These are phyloP conservation scores for Triplophysa bombifrons DNA, from an alignment of 2,797 vertebrate species.

Conservation along the genomic window DNA sequence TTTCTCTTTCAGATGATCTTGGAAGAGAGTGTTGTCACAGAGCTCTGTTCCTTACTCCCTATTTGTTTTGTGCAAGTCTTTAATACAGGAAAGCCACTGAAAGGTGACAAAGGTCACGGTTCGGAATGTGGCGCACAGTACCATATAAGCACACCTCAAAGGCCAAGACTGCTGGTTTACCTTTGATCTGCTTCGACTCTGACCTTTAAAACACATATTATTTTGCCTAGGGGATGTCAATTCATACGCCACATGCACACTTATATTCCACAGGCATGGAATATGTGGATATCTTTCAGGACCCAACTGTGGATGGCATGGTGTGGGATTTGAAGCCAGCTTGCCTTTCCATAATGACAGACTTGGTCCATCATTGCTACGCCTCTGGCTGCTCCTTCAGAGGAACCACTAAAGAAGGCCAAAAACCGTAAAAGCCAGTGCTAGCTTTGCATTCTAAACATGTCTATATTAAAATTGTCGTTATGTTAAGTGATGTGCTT, in stretches of 20 bases:
- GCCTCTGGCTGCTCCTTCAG: constrained; percentile 39
- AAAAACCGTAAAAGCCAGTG: constrained; percentile 24
- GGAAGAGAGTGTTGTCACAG: background rate
- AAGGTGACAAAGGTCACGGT: constrained; percentile 54
- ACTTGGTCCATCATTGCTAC: constrained; percentile 33
- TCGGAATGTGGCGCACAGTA: constrained; percentile 40
- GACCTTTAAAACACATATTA: constrained; percentile 50
- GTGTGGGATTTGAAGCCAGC: constrained; percentile 19
- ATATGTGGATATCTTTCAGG: constrained; percentile 21
- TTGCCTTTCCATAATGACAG: constrained; percentile 49
- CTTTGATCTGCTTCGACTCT: constrained; percentile 46
- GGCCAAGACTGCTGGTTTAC: constrained; percentile 43
- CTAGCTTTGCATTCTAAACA: constrained; percentile 42
- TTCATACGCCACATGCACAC: constrained; percentile 23
- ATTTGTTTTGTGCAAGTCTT: constrained; percentile 49
- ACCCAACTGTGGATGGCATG: constrained; percentile 10
- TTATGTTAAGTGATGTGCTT: constrained; percentile 57
- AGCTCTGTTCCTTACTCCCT: constrained; percentile 16
- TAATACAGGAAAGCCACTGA: constrained; percentile 33
- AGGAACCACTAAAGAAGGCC: constrained; percentile 17
- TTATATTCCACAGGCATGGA: constrained; percentile 11
- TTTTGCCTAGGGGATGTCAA: constrained; percentile 5
- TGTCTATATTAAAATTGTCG: constrained; percentile 61
- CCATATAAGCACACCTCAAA: constrained; percentile 8
- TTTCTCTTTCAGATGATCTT: background rate